Conservation (phyloP, 2,113 vertebrate genomes). For the Lycaon pictus region DNA sequence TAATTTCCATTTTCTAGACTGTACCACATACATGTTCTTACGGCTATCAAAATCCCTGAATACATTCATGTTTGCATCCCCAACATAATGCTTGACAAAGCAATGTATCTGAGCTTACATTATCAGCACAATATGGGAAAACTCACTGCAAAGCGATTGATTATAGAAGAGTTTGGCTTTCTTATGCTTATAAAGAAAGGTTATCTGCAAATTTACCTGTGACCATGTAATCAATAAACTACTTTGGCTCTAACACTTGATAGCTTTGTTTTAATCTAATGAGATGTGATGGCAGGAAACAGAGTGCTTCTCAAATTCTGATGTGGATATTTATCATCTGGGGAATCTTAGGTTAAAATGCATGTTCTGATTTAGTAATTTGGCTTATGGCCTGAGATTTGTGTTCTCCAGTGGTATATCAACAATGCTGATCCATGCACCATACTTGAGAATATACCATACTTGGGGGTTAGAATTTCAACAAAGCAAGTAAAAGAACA, state of each 20-base stretch:
- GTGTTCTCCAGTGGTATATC: neutral
- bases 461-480: conserved; percentile 23
- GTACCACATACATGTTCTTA: neutral
- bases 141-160: neutral
- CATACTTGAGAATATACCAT: neutral
- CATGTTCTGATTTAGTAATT: neutral
- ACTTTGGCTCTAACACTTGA: neutral
- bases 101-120: neutral
- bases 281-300: conserved; percentile 1
- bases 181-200: neutral
- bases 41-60: neutral
- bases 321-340: neutral
- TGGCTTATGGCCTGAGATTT: neutral
- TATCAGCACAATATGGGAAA: neutral
- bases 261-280: conserved; percentile 16
- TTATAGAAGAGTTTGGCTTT: neutral
- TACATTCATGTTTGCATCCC: neutral
- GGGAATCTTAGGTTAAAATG: conserved; percentile 7
- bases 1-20: neutral
- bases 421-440: neutral
- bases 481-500: conserved; percentile 24
- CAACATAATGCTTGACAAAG: neutral
- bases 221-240: conserved; percentile 42
- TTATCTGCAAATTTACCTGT: neutral
- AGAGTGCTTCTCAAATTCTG: conserved; percentile 22